Conservation (phyloP, 1,140 invertebrate species). For the Drosophila subpulchrella region DNA sequence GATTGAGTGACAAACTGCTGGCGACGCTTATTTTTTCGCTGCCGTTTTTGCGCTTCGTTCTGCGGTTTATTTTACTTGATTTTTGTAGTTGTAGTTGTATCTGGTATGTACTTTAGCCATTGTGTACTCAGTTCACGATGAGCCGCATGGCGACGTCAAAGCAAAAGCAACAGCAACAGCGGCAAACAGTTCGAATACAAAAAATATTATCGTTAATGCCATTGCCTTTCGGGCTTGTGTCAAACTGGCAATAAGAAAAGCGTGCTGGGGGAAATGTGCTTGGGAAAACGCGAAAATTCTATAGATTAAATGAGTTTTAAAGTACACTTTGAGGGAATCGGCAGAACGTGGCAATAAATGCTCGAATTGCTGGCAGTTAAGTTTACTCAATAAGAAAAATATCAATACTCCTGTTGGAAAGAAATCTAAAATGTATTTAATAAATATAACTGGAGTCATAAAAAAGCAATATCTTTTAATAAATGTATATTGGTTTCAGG, state of each 20-base stretch:
- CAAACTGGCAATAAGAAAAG: conserved; percentile 29
- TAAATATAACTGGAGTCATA: no score
- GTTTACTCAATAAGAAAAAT: no score
- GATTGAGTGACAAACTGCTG: conserved; percentile 81
- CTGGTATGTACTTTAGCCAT: conserved; percentile 77
- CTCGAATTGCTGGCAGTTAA: no score
- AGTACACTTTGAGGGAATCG: not conserved
- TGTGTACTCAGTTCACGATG: conserved; percentile 79
- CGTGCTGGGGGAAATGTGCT: conserved; percentile 23
- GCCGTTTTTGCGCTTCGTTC: conserved; percentile 60
- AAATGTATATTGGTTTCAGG: no score
- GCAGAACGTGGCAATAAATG: no score
- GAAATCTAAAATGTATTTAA: no score
- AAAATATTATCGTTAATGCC: conserved; percentile 43
- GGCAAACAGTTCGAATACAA: conserved; percentile 53
- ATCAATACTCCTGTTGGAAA: no score
- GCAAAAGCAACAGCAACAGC: conserved; percentile 27
- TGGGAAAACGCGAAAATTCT: conserved; percentile 25
- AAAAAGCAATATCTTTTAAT: no score
- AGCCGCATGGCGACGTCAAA: conserved; percentile 58
- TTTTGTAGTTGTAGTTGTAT: conserved; percentile 45
- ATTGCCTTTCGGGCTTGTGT: conserved; percentile 33
- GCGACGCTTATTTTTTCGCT: conserved; percentile 66
- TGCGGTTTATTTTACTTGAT: conserved; percentile 72
- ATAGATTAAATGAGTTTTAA: conserved; percentile 18